These are phyloP conservation scores for Heliconius cydno DNA, from an alignment of 2,888 invertebrate species.

Conservation along the genomic window DNA sequence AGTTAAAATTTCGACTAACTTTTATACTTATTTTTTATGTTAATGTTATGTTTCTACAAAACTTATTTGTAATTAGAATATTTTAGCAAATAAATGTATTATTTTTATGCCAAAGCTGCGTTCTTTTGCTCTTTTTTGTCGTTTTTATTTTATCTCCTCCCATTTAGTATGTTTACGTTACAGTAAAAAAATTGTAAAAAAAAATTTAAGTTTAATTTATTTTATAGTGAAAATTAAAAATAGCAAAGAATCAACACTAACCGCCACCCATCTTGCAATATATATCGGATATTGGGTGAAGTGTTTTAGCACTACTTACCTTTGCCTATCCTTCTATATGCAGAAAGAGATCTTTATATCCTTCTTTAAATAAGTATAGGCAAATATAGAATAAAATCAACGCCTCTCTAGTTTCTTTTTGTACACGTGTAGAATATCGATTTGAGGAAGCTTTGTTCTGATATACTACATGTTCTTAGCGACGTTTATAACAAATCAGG, in stretches of 20 bases:
- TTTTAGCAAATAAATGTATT: not conserved
- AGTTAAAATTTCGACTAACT: not conserved
- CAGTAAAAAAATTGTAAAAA: not conserved
- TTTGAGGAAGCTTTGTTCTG: not conserved
- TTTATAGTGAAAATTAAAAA: too few relatives aligned
- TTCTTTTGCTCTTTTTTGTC: not conserved
- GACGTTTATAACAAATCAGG: not conserved
- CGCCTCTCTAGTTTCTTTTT: not conserved
- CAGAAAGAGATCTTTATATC: too few relatives aligned
- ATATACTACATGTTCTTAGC: not conserved
- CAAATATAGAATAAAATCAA: too few relatives aligned
- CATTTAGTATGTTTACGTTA: not conserved
- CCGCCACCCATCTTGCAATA: too few relatives aligned
- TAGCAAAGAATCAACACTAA: too few relatives aligned
- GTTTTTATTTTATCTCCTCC: not conserved
- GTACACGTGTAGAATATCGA: not conserved
- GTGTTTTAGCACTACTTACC: too few relatives aligned
- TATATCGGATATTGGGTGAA: too few relatives aligned
- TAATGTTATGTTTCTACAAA: conserved; percentile 4
- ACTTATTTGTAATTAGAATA: not conserved
- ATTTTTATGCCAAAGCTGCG: not conserved
- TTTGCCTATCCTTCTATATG: too few relatives aligned
- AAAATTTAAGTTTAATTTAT: too few relatives aligned
- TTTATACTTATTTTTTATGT: not conserved
- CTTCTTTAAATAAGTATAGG: too few relatives aligned